phyloP scores from a whole-genome alignment of 2,113 vertebrate genomes.

The Halichoerus grypus region DNA sequence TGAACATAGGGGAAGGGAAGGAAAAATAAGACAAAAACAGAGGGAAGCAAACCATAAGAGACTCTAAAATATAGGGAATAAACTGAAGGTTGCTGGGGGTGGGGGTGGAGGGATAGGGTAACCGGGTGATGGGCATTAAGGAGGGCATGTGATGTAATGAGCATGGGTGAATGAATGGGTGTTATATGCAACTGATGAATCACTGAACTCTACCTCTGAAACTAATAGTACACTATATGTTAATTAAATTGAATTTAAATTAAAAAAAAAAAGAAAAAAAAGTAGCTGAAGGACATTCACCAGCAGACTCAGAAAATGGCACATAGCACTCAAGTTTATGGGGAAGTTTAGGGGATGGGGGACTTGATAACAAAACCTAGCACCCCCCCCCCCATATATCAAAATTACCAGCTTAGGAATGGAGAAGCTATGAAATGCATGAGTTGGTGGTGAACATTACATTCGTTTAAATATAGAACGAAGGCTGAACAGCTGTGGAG shows the following conservation, averaged over 20 bases:
- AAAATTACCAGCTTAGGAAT: conserved; percentile 14
- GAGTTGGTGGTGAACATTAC: background rate
- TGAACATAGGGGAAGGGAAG: background rate
- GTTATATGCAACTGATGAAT: background rate
- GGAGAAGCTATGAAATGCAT: conserved; percentile 12
- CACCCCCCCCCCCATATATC: background rate
- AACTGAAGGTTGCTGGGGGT: background rate
- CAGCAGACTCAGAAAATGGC: background rate
- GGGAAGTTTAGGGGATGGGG: background rate
- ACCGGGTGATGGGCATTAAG: background rate
- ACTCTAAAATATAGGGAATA: background rate
- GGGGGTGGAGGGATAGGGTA: background rate
- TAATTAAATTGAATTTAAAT: background rate
- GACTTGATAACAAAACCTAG: background rate
- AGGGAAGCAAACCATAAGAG: background rate
- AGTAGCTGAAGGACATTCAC: background rate
- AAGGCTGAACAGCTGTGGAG: conserved; percentile 51
- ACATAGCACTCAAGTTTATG: background rate
- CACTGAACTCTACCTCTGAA: background rate
- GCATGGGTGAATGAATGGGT: background rate
- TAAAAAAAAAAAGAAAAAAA: background rate
- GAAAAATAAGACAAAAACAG: background rate
- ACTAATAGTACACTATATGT: background rate
- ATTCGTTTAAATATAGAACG: conserved; percentile 56
- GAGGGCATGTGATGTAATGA: background rate